Evolutionary conservation across 2,113 vertebrate genomes (phyloP), one percentile per base, ranked within the genome.

Genomic region (Urocolius indicus): DNA sequence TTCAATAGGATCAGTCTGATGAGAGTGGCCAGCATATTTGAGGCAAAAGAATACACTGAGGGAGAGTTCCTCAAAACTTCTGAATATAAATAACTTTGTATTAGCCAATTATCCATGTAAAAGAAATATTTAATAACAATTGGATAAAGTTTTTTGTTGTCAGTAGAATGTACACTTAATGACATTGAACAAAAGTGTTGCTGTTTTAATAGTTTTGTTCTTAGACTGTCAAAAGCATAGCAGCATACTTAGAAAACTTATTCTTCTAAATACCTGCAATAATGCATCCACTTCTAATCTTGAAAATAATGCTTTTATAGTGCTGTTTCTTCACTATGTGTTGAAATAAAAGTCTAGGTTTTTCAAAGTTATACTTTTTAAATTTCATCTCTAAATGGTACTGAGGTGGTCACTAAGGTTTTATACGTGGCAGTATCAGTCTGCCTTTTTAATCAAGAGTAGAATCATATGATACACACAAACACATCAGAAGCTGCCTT

Each of bases 31-130:
- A 87, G 78, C 27, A 57, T 16, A 59, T 83, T 71, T 30, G 57
- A 96, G 82, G 59, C 9, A 82, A 84, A 32, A 94, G 13, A 87
- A 78, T 79, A 69, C 55, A 52, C 81, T 5, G 9, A 78, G 66
- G 48, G 34, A 66, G 16, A 91, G 21, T 78, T 95, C 59, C 51
- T 95, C 23, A 78, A 96, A 97, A 92, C 57, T 90, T 48, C 92
- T 96, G 81, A 91, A 32, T 96, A 46, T 75, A 96, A 94, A 94
- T 90, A 71, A 93, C 62, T 86, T 90, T 73, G 57, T 73, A 73
- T 75, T 91, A 95, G 55, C 29, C 89, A 96, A 74, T 93, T 97
- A 96, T 66, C 84, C 59, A 76, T 87, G 52, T 74, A 92, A 95
- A 24, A 73, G 68, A 96, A 96, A 95, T 95, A 85, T 87, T 92